Evolutionary conservation across 1,140 invertebrate genomes (phyloP).

Genomic region (Aphaenogaster floridana): DNA sequence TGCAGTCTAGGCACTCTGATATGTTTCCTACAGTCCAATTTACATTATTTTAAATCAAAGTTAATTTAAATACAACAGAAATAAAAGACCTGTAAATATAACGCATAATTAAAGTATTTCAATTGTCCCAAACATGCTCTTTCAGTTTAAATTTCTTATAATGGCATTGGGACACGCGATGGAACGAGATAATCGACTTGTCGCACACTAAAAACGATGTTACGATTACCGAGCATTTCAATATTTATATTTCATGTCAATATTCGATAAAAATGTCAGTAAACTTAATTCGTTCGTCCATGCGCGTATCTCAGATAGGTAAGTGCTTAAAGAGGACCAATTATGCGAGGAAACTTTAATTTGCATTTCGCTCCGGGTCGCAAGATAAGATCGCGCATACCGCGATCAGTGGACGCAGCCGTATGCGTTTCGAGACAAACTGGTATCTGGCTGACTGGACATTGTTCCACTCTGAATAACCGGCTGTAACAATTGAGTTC

Average conservation of each 20-base stretch:
- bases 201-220: conserved; percentile 18
- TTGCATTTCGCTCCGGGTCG: conserved; percentile 55
- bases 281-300: conserved; percentile 29
- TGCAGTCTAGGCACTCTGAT: not conserved
- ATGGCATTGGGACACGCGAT: not conserved
- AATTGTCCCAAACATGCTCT: not conserved
- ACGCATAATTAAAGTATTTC: conserved; percentile 12
- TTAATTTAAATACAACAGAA: not conserved
- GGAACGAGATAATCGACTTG: conserved; percentile 20
- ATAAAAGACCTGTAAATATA: conserved; percentile 8
- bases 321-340: conserved; percentile 48
- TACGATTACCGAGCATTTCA: conserved; percentile 20
- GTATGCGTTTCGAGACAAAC: conserved; percentile 48
- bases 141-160: not conserved
- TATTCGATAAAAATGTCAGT: conserved; percentile 20
- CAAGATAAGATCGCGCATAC: conserved; percentile 51
- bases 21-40: not conserved
- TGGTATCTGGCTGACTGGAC: conserved; percentile 51
- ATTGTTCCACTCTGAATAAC: conserved; percentile 70
- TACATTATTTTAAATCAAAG: not conserved
- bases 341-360: conserved; percentile 60
- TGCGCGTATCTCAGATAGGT: conserved; percentile 32
- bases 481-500: conserved; percentile 74
- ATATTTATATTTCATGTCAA: conserved; percentile 44
- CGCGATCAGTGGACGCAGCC: conserved; percentile 29